Evolutionary conservation across 92 coral and sea anemone species (phyloP), one percentile per base, ranked within the genome.

Genomic region (Phenganax subtilis): DNA sequence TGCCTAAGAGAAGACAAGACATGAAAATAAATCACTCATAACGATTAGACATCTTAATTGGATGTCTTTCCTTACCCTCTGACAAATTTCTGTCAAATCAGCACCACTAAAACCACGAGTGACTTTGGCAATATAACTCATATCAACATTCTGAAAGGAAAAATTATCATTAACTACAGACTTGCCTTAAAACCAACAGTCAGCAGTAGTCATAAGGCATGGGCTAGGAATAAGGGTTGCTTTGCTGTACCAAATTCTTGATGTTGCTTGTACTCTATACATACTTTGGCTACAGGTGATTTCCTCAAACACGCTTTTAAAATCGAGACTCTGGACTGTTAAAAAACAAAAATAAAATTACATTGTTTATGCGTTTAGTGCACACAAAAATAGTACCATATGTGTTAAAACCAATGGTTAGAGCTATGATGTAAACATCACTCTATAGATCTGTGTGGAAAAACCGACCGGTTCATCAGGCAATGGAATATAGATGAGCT

Each of bases 81-180:
- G 98, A 84, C 98, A 94, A 82, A 94, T 94, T 66, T 94, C 98
- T 62, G 98, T 94, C 83, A 94, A 84, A 76, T 94, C 98, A 31
- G 98, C 98, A 51, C 98, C 98, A 87, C 98, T 94, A 84, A 96
- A 92, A 60, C 99, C 99, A 56, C 93, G 99, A 12, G 99, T 96
- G 29, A 96, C 99, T 83, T 90, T 92, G 51, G 99, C 97, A 61
- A 96, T 85, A 55, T 96, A 96, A 52, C 81, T 88, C 87, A 96
- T 52, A 52, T 96, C 99, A 11, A 96, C 99, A 85, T 96, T 93
- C 99, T 96, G 72, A 27, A 14, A 68, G 51, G 28, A 77, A 20
- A 69, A 54, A 54, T 20, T 51, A 71, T 27, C 15, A 8, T 11
- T 75, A 20, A 3, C 53, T 10, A 7, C 9, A 28, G n/a, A 57